Percentiles rank a stretch among this genome's conserved stretches.
These are phyloP conservation scores for Strongylocentrotus purpuratus DNA, from an alignment of 35 echinoderm and acorn worm species.

Conservation along the genomic window DNA sequence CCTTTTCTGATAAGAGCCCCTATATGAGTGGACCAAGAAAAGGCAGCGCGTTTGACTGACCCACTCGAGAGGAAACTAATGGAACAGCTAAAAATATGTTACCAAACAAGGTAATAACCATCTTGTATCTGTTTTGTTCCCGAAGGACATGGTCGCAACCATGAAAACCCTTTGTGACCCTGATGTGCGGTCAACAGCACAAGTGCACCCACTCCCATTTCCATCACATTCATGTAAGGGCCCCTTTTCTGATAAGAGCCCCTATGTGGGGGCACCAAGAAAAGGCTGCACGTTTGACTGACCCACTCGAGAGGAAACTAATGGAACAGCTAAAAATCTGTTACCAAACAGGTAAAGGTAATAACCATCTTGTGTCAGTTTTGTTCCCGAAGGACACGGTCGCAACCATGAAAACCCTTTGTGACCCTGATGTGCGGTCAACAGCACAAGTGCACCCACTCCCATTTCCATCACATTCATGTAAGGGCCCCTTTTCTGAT, in stretches of 20 bases:
- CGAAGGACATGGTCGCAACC: conserved; percentile 41
- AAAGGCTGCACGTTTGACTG: neutral
- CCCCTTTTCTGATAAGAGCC: too few relatives aligned
- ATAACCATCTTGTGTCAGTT: conserved; percentile 62
- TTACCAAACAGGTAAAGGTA: conserved; percentile 69
- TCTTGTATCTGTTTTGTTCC: conserved; percentile 63
- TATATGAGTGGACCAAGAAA: too few relatives aligned
- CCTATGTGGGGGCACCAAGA: too few relatives aligned
- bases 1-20: too few relatives aligned
- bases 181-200: conserved; percentile 27
- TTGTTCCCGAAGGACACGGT: conserved; percentile 58
- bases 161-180: conserved; percentile 30
- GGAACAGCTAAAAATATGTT: conserved; percentile 49
- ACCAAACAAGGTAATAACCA: conserved; percentile 70
- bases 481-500: too few relatives aligned
- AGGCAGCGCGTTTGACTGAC: conserved; percentile 21
- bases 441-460: conserved; percentile 54
- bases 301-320: conserved; percentile 37
- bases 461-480: too few relatives aligned
- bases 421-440: neutral
- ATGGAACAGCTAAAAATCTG: conserved; percentile 48
- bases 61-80: conserved; percentile 33
- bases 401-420: conserved; percentile 42
- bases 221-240: too few relatives aligned
- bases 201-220: too few relatives aligned